phyloP scores from a whole-genome alignment of 2,113 vertebrate species.

The Spilogale gracilis region DNA sequence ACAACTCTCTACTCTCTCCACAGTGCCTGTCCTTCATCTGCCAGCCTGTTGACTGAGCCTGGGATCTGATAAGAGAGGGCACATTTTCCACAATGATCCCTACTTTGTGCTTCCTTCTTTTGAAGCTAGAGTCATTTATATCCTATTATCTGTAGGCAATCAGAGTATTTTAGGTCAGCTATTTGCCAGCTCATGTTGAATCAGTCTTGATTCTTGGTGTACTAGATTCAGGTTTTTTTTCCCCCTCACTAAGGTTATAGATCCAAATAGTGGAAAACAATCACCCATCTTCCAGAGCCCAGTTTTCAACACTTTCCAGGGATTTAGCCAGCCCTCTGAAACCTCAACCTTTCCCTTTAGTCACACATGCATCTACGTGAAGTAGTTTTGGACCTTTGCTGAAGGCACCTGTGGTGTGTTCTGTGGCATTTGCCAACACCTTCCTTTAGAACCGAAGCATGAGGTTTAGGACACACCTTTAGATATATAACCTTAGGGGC shows the following conservation, averaged over 20 bases:
- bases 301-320: not conserved
- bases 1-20: not conserved
- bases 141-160: not conserved
- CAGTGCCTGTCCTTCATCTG: not conserved
- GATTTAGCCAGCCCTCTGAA: not conserved
- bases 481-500: not conserved
- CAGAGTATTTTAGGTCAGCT: not conserved
- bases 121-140: not conserved
- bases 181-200: not conserved
- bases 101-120: not conserved
- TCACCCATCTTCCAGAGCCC: not conserved
- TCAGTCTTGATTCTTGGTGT: not conserved
- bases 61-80: not conserved
- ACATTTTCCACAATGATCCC: not conserved
- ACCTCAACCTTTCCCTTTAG: not conserved
- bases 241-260: not conserved
- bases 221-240: not conserved
- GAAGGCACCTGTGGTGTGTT: not conserved
- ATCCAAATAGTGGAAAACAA: not conserved
- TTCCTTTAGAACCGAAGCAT: not conserved
- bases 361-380: not conserved
- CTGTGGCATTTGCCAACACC: not conserved
- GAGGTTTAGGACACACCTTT: not conserved
- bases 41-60: not conserved
- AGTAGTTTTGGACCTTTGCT: not conserved